These are phyloP conservation scores for Parus major DNA, from an alignment of 2,113 vertebrate species.

Conservation along the genomic window DNA sequence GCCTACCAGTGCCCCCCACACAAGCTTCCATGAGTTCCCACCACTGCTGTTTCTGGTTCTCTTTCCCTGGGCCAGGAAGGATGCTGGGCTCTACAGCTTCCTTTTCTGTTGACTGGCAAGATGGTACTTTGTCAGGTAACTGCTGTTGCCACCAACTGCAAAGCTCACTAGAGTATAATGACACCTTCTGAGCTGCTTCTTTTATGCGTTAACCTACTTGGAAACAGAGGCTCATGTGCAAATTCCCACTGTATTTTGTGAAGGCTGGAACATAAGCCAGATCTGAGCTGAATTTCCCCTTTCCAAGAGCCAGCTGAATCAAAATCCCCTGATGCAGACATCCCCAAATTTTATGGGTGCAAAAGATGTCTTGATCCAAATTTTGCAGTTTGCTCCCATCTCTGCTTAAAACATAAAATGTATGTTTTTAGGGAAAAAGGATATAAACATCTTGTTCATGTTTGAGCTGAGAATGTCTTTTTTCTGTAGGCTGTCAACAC, in stretches of 20 bases:
- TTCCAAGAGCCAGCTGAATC: slow-evolving; percentile 64
- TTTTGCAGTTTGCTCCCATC: slow-evolving; percentile 64
- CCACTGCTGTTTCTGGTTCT: neutral
- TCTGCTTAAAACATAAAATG: slow-evolving; percentile 71
- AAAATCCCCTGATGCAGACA: slow-evolving; percentile 61
- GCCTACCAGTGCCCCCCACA: neutral
- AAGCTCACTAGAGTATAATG: slow-evolving; percentile 31
- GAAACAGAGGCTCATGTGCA: slow-evolving; percentile 66
- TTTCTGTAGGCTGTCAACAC: slow-evolving; percentile 73
- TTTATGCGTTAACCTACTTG: slow-evolving; percentile 66
- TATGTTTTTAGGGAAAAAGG: slow-evolving; percentile 68
- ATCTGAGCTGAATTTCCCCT: slow-evolving; percentile 50
- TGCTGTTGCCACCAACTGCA: slow-evolving; percentile 64
- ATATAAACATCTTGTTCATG: slow-evolving; percentile 72
- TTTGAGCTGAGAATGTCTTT: slow-evolving; percentile 74
- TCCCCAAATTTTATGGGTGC: slow-evolving; percentile 67
- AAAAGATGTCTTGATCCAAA: slow-evolving; percentile 63
- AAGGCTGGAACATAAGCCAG: slow-evolving; percentile 53
- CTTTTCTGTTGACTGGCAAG: slow-evolving; percentile 60
- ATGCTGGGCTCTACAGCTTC: slow-evolving; percentile 39
- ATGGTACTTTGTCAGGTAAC: slow-evolving; percentile 63
- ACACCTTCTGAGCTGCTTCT: slow-evolving; percentile 52
- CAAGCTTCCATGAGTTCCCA: neutral
- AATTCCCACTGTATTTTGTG: slow-evolving; percentile 56
- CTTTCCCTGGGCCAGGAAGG: neutral